Base-by-base conservation (phyloP, 2,113 vertebrate species). In the Syngnathus floridae region DNA sequence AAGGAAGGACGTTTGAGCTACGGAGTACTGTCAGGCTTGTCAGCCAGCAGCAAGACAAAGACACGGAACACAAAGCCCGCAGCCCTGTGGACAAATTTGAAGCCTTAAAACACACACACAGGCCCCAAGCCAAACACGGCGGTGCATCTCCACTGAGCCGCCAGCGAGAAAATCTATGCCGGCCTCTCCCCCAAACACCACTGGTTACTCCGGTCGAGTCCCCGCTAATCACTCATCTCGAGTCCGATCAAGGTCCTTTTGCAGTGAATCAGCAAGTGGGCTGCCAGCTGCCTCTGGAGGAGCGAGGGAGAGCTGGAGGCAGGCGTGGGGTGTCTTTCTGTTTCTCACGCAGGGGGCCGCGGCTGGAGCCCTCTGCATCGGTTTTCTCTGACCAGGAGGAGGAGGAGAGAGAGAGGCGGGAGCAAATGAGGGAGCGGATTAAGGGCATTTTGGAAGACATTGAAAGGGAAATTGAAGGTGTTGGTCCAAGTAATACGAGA, bases 311-410 rank as follows among this genome's bases (percentile, higher is more conserved):
- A 62, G 77, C 71, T 6, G 85, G 79, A 41, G 83, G 90, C 73
- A 91, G 93, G 48, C 88, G 89, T 10, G 94, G 93, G 37, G 93
- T 99, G 72, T 99, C 96, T 14, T 99, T 99, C 86, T 97, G 95
- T 38, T 98, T 99, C 84, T 96, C 95, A 36, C 95, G 92, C 83
- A 94, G 96, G 76, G 93, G 93, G 68, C 88, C 94, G 70, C 93
- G 93, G 79, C 92, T 99, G 4, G 95, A 98, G 78, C 98, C 95
- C 17, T 97, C 93, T 1, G 97, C 97, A 26, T 95, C 96, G 0
- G 94, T 98, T 80, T 99, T 99, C 85, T 95, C 90, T 14, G 96
- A 99, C 86, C 91, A 90, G 48, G 96, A 99, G 73, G 92, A 87
- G 67, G 51, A 87, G 71, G 78, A 90, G 76, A 67, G 91, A 89